phyloP scores from a whole-genome alignment of 2,113 vertebrate species.

The Siniperca knerii region DNA sequence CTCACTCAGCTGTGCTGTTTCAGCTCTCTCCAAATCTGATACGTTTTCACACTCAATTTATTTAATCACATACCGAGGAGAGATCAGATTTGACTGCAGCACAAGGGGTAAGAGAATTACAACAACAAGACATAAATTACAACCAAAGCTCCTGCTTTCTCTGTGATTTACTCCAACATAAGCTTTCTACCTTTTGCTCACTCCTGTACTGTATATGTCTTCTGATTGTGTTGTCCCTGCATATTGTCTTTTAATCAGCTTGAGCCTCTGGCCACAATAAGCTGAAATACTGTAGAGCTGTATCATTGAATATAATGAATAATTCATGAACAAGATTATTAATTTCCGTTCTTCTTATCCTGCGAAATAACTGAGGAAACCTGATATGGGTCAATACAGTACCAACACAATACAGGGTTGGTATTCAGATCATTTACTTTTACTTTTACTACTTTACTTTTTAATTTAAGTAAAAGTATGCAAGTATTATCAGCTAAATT shows the following conservation, averaged over 20 bases:
- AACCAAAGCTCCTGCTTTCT: background rate
- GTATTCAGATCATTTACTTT: too few species aligned
- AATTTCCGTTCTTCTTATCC: background rate
- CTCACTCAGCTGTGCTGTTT: constrained; percentile 41
- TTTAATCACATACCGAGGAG: constrained; percentile 28
- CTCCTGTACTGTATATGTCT: background rate
- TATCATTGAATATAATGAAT: background rate
- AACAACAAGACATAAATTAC: background rate
- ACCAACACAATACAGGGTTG: too few species aligned
- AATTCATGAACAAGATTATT: background rate
- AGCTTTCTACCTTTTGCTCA: background rate
- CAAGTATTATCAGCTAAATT: too few species aligned
- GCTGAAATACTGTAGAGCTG: background rate
- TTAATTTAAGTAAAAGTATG: too few species aligned
- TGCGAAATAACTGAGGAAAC: background rate
- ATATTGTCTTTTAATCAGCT: background rate
- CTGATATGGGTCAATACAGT: too few species aligned
- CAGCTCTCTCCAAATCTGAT: constrained; percentile 55
- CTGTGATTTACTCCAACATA: background rate
- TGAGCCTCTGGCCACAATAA: background rate
- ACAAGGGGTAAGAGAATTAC: background rate
- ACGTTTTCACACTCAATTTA: constrained; percentile 67
- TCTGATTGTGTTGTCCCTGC: background rate
- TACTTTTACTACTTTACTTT: too few species aligned
- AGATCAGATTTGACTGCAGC: constrained; percentile 21